Evolutionary conservation across 2,888 invertebrate genomes (phyloP).

Genomic region (Sarcophaga subvicina): DNA sequence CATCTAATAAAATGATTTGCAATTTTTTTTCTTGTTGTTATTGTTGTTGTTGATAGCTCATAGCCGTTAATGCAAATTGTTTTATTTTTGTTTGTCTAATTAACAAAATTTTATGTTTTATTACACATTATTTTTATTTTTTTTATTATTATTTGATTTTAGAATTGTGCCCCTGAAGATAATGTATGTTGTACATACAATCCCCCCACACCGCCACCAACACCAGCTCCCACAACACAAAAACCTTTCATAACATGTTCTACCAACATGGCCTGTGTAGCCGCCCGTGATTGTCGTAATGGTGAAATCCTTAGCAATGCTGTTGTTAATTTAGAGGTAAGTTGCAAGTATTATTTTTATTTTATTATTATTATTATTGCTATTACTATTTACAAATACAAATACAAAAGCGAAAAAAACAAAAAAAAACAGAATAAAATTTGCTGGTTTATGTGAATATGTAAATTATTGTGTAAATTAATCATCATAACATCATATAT

Average conservation of each 20-base stretch:
- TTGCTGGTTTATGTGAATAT: conserved; percentile 1
- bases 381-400: neutral
- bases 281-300: conserved; percentile 78
- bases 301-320: conserved; percentile 78
- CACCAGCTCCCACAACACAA: conserved; percentile 76
- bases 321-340: conserved; percentile 79
- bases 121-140: conserved; percentile 38
- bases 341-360: conserved; percentile 65
- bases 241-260: conserved; percentile 76
- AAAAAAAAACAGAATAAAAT: neutral
- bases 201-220: conserved; percentile 73
- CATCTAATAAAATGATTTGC: conserved; percentile 45
- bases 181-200: conserved; percentile 82
- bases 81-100: conserved; percentile 43
- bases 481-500: conserved; percentile 49
- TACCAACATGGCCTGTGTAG: conserved; percentile 78
- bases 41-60: neutral
- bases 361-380: conserved; percentile 19
- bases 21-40: conserved; percentile 10
- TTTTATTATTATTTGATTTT: conserved; percentile 68
- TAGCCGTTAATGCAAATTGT: conserved; percentile 7
- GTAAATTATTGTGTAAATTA: conserved; percentile 54
- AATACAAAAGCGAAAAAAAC: neutral
- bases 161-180: conserved; percentile 81
- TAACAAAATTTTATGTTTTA: neutral